Evolutionary conservation across 2,797 vertebrate species (phyloP), one percentile per base, ranked within the genome.

Genomic region (Catharus ustulatus): DNA sequence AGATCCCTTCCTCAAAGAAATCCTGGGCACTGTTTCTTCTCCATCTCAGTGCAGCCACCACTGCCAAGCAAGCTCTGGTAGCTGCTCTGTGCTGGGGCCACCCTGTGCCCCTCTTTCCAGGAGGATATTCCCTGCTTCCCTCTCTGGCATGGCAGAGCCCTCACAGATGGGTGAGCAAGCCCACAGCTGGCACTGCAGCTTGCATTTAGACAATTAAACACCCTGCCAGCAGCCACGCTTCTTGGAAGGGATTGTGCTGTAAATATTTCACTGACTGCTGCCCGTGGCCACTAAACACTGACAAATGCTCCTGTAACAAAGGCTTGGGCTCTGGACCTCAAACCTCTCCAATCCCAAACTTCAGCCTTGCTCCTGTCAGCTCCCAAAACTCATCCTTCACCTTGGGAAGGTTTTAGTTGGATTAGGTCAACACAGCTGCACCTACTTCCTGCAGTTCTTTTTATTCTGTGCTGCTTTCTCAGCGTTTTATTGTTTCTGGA

Each of bases 221-320:
- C 43, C 61, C 83, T 87, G 87, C 94, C 96, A 94, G 94, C 52
- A 78, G 90, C 89, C 84, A 66, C 17, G 11, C 58, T 92, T 78
- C 93, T 92, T 95, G 94, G 89, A 96, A 93, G 73, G 29, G 54
- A 45, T 40, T 30, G 11, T 10, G 71, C 82, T 1, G 24, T 90
- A 89, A 95, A 95, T 91, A 95, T 95, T 94, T 91, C 92, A 96
- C 90, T 16, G 72, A 77, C 82, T 78, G 73, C 72, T 92, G 93
- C 94, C 75, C 62, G 1, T 15, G 87, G 93, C 69, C 89, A 67
- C 66, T 77, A 81, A 88, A 86, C 43, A 63, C 73, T 75, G 49
- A 84, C 79, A 95, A 94, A 91, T 38, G 58, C 40, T 92, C 73
- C 89, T 62, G 8, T 61, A 89, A 92, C 89, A 95, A 94, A 92